Base-by-base conservation (phyloP, 2,797 vertebrate species). In the Pygocentrus nattereri region DNA sequence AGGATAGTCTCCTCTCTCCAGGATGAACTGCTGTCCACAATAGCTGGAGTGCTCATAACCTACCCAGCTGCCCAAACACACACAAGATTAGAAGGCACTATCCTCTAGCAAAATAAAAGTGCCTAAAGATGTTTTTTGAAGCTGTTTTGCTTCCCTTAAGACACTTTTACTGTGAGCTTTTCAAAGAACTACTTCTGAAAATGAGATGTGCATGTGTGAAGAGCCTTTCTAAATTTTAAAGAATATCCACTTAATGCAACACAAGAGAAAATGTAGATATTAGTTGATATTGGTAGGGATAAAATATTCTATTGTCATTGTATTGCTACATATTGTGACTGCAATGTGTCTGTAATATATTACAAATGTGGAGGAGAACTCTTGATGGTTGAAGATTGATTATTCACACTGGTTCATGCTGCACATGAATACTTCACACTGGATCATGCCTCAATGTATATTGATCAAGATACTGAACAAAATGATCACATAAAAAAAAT, bases 1-100 rank as follows among this genome's bases (percentile, higher is more conserved):
- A 30, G 97, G 97, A 87, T 99, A 99, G 87, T 99, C 97, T 82
- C 98, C 97, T 89, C 96, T 96, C 92, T 99, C 98, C 94, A 99
- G 91, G 88, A 98, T 95, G 92, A 99, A 99, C 94, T 98, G 97
- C 91, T 99, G 98, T 79, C 97, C 97, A 56, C 97, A 97, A 94
- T 96, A 98, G 82, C 96, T 97, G 81, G 97, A 97, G 91, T 99
- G 98, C 85, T 99, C 98, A 2, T 96, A 99, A 88, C 97, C 98
- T 52, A 95, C 91, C 98, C 98, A 99, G 89, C 97, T 99, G 92
- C 88, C 87, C 18, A 56, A 69, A 44, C 6, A 59, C 13, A 78
- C 56, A 76, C 27, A 70, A 18, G 16, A n/a, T 69, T 52, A 41
- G 6, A 1, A 56, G 19, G 2, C 27, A 58, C 18, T 47, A 5